Evolutionary conservation across 2,888 invertebrate species (phyloP), one percentile per base, ranked within the genome.

Genomic region (Volucella inanis): DNA sequence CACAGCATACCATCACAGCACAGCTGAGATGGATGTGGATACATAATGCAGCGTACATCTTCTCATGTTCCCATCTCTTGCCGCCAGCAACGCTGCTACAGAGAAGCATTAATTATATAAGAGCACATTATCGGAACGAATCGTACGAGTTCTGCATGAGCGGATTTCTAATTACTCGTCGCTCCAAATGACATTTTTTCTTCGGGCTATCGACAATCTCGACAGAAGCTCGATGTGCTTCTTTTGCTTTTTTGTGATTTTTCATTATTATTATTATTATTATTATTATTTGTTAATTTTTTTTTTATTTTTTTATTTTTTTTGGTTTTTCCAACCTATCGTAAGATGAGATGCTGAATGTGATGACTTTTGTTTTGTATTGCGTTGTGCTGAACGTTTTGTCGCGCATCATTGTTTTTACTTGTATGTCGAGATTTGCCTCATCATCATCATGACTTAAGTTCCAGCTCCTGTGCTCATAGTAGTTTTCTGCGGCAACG

Each of bases 81-180:
- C 31, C 31, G 31, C 31, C 31, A 31, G 31, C n/a, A n/a, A n/a
- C 31, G 31, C 31, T 31, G 6, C 31, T 6, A 57, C 67, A 68
- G 18, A 62, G 52, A 68, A 62, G 50, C 87, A 87, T 81, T 84
- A 87, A 87, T 87, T 83, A 87, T 83, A 79, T 75, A 62, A 67
- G 80, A 57, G 76, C 65, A 67, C 77, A 87, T 62, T 87, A 87
- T 87, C 87, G 79, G 80, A 87, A 86, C 87, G 87, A 55, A 88
- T 88, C 88, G 87, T 88, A 86, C 87, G 88, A 88, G 88, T 88
- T 87, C 68, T 83, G 88, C 87, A 87, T 88, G 88, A 88, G 83
- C 50, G 87, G 76, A 47, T 86, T 83, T 84, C 88, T 88, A 88
- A 88, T 88, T 88, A 88, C 87, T 84, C 88, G 85, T 85, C 85